Evolutionary conservation across 1,140 invertebrate species (phyloP).

Genomic region (Drosophila pseudoobscura): DNA sequence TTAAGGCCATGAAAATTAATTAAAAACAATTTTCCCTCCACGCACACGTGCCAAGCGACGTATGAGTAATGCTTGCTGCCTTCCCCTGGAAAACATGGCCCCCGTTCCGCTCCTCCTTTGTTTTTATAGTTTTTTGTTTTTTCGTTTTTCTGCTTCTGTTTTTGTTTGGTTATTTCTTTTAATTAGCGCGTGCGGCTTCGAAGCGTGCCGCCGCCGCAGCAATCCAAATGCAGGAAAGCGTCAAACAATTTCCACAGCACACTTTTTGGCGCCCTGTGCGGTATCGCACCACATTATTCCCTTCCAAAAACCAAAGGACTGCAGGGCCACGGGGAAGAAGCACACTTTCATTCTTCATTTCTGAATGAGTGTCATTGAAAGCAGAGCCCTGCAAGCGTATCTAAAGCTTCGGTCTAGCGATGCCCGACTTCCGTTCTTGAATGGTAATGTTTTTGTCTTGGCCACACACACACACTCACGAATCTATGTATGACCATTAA

Average conservation of each 20-base stretch:
- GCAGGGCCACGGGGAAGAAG: no score
- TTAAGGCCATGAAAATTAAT: conserved; percentile 74
- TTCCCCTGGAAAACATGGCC: conserved; percentile 5
- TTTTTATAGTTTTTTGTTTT: conserved; percentile 47
- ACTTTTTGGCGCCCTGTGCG: conserved; percentile 42
- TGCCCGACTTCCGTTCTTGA: no score
- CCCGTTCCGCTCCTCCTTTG: conserved; percentile 10
- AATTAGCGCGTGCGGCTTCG: conserved; percentile 68
- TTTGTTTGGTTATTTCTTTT: conserved; percentile 65
- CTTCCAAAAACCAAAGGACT: no score
- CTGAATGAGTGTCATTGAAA: no score
- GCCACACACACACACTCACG: conserved; percentile 11
- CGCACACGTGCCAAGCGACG: conserved; percentile 59
- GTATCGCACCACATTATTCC: conserved; percentile 21
- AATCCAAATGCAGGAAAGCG: not conserved
- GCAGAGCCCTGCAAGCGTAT: no score
- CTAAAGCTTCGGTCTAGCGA: no score
- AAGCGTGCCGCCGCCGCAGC: conserved; percentile 27
- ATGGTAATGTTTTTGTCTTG: conserved; percentile 60
- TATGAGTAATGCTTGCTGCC: conserved; percentile 57
- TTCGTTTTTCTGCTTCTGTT: conserved; percentile 31
- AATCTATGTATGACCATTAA: conserved; percentile 52
- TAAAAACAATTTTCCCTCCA: conserved; percentile 70
- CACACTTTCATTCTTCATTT: no score
- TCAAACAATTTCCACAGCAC: conserved; percentile 23